Evolutionary conservation across 2,797 vertebrate species (phyloP).

Genomic region (Hemitrygon akajei): DNA sequence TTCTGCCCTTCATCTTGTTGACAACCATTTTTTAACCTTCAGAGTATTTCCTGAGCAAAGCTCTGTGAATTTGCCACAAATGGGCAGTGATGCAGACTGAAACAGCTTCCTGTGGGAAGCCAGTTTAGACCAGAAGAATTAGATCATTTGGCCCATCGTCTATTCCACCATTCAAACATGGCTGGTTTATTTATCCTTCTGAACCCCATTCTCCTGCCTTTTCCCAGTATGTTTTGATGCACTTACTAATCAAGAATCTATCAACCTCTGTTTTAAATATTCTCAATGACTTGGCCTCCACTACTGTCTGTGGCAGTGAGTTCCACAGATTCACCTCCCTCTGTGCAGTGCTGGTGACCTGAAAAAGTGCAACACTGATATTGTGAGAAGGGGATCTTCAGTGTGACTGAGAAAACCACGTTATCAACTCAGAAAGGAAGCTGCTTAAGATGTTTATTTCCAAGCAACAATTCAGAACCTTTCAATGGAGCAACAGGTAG

Average conservation of each 20-base stretch:
- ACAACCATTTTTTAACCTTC: neutral
- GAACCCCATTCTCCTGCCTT: too few relatives aligned
- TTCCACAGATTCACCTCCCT: neutral
- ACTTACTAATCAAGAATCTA: too few relatives aligned
- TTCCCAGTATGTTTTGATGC: too few relatives aligned
- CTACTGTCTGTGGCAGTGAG: too few relatives aligned
- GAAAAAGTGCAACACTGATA: neutral
- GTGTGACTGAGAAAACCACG: neutral
- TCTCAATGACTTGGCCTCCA: too few relatives aligned
- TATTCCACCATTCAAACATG: too few relatives aligned
- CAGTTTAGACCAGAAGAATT: neutral
- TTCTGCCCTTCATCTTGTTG: neutral
- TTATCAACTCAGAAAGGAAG: neutral
- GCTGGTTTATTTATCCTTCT: too few relatives aligned
- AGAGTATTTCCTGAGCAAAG: neutral
- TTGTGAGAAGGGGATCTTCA: neutral
- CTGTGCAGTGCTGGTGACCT: neutral
- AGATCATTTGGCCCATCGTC: too few relatives aligned
- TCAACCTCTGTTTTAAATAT: too few relatives aligned
- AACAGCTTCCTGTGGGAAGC: neutral
- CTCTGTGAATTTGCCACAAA: neutral
- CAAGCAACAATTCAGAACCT: neutral
- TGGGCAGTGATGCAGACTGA: neutral
- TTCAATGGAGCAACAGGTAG: neutral
- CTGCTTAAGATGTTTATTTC: neutral